These are phyloP conservation scores for Pseudomyrmex concolor DNA, from an alignment of 1,140 invertebrate genomes.

Conservation along the genomic window DNA sequence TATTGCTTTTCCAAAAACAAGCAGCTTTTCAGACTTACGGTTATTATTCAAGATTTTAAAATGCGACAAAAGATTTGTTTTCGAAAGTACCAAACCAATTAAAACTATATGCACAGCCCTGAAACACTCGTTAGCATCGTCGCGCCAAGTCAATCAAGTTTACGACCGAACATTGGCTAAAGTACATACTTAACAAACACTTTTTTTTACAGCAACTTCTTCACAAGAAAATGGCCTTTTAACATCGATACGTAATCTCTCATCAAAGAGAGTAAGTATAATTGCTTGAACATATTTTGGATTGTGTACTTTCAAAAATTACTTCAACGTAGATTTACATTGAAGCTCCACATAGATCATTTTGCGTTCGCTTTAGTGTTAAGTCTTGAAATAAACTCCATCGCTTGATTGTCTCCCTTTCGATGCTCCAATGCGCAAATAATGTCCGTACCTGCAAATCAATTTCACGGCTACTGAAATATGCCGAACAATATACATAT, in stretches of 20 bases:
- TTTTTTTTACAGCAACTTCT: conserved; percentile 14
- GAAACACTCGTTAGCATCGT: conserved; percentile 11
- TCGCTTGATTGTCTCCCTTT: conserved; percentile 95
- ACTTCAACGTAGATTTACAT: conserved; percentile 29
- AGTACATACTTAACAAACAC: background rate
- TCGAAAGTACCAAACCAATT: conserved; percentile 20
- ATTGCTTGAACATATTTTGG: conserved; percentile 48
- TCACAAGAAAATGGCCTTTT: background rate
- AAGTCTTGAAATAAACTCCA: conserved; percentile 95
- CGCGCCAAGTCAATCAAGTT: background rate
- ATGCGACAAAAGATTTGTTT: conserved; percentile 46
- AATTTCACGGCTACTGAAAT: conserved; percentile 13
- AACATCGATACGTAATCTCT: conserved; percentile 7
- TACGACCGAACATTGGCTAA: background rate
- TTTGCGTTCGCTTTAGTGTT: conserved; percentile 86
- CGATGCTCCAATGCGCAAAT: conserved; percentile 92
- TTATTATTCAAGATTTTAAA: conserved; percentile 52
- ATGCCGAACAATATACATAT: background rate
- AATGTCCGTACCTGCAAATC: conserved; percentile 90
- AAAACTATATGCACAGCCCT: conserved; percentile 54
- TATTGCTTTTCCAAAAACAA: conserved; percentile 26
- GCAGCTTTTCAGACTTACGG: conserved; percentile 69
- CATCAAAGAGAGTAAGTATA: background rate
- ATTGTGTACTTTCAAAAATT: conserved; percentile 43
- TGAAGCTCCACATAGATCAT: conserved; percentile 31